Conservation (phyloP, 1,140 invertebrate genomes). For the Pseudomyrmex concolor region DNA sequence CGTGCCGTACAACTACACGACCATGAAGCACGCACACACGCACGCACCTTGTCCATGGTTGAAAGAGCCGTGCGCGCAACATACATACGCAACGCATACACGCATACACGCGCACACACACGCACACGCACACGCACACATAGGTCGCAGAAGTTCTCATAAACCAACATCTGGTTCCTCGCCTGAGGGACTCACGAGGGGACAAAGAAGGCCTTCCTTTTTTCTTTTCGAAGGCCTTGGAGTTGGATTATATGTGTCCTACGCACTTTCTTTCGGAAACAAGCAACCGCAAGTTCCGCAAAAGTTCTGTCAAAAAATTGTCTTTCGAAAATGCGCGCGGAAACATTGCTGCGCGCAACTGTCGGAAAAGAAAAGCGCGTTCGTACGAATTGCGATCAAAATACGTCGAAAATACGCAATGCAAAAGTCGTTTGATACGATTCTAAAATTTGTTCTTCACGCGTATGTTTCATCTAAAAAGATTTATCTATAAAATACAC, state of each 20-base stretch:
- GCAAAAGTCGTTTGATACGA: no score
- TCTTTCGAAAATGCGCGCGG: neutral
- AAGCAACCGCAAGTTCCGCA: neutral
- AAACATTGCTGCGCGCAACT: no score
- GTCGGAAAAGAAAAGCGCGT: no score
- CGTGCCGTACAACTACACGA: slow-evolving; percentile 39
- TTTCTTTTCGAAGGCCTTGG: slow-evolving; percentile 72
- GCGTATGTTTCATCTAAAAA: no score
- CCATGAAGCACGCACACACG: neutral
- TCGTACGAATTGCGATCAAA: no score
- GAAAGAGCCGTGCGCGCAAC: neutral
- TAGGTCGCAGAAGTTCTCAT: slow-evolving; percentile 47
- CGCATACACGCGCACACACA: neutral
- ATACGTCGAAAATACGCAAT: no score
- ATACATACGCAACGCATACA: slow-evolving; percentile 22
- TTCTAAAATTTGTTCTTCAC: no score
- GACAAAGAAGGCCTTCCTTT: slow-evolving; percentile 79
- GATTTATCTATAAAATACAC: no score
- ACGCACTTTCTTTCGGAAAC: neutral
- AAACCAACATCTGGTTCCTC: slow-evolving; percentile 78
- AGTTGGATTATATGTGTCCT: slow-evolving; percentile 70
- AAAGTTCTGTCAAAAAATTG: neutral
- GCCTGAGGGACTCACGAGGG: slow-evolving; percentile 65
- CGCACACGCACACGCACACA: neutral
- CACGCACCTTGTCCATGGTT: neutral